These are phyloP conservation scores for Oncopodura yosiiana DNA, from an alignment of 1,140 invertebrate species.

Conservation along the genomic window DNA sequence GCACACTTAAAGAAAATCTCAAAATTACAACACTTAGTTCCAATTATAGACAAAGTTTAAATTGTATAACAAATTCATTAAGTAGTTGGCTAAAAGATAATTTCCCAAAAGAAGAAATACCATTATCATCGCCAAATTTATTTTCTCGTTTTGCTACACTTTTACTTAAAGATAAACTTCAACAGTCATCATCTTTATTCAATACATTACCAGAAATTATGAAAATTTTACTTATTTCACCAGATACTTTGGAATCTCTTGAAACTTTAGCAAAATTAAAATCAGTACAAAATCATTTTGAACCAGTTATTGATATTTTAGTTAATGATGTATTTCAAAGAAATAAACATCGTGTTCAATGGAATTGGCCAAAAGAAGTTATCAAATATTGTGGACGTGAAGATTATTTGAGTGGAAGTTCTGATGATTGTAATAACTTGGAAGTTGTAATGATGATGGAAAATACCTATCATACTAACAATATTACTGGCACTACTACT, in stretches of 20 bases:
- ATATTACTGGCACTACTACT: no score
- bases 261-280: slow-evolving; percentile 18
- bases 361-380: slow-evolving; percentile 21
- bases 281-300: slow-evolving; percentile 12
- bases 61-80: not conserved
- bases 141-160: no score
- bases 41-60: slow-evolving; percentile 1
- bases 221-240: slow-evolving; percentile 26
- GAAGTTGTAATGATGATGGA: no score
- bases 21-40: not conserved
- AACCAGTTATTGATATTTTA: slow-evolving; percentile 27
- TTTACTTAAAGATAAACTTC: no score
- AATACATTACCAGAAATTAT: slow-evolving; percentile 24
- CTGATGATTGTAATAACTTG: no score
- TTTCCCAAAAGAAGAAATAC: no score
- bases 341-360: slow-evolving; percentile 17
- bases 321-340: slow-evolving; percentile 28
- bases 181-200: no score
- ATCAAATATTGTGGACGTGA: slow-evolving; percentile 19
- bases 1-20: slow-evolving; percentile 4
- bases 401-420: slow-evolving; percentile 28
- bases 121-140: no score
- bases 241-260: slow-evolving; percentile 20
- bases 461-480: no score
- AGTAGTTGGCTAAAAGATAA: no score